phyloP scores from a whole-genome alignment of 2,888 invertebrate genomes.

The Ophonus ardosiacus region DNA sequence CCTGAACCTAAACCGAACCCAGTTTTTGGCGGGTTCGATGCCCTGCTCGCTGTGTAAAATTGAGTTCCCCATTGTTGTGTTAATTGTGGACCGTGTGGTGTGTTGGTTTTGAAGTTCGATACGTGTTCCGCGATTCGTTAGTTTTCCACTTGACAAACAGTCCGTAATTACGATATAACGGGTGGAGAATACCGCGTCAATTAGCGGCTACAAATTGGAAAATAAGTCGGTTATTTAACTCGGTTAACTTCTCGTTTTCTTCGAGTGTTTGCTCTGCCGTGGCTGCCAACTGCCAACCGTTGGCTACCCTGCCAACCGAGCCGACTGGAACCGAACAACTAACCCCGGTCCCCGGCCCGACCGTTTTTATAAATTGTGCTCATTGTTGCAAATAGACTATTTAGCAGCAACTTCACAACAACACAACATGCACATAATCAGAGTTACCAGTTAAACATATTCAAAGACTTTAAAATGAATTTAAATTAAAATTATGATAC shows the following conservation, averaged over 20 bases:
- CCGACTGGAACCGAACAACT: slow-evolving; percentile 44
- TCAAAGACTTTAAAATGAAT: no score
- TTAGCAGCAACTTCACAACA: neutral
- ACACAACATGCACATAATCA: neutral
- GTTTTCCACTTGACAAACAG: slow-evolving; percentile 62
- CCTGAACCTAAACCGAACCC: no score
- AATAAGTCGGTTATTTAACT: slow-evolving; percentile 64
- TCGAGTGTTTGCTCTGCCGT: slow-evolving; percentile 47
- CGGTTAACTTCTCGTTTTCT: slow-evolving; percentile 57
- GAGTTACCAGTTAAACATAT: no score
- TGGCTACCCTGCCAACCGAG: neutral
- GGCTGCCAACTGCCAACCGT: slow-evolving; percentile 11
- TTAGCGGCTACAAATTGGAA: slow-evolving; percentile 62
- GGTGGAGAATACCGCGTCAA: slow-evolving; percentile 55
- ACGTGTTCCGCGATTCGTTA: slow-evolving; percentile 61
- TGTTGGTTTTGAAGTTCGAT: slow-evolving; percentile 53
- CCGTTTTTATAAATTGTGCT: slow-evolving; percentile 52
- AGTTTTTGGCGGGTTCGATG: no score
- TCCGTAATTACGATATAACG: slow-evolving; percentile 62
- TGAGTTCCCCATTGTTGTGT: no score
- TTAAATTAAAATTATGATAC: no score
- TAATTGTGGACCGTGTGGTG: neutral
- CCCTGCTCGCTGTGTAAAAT: no score
- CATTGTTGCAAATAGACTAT: slow-evolving; percentile 28
- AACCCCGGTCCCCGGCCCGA: slow-evolving; percentile 16